Evolutionary conservation across 2,113 vertebrate species (phyloP).

Genomic region (Urocolius indicus): DNA sequence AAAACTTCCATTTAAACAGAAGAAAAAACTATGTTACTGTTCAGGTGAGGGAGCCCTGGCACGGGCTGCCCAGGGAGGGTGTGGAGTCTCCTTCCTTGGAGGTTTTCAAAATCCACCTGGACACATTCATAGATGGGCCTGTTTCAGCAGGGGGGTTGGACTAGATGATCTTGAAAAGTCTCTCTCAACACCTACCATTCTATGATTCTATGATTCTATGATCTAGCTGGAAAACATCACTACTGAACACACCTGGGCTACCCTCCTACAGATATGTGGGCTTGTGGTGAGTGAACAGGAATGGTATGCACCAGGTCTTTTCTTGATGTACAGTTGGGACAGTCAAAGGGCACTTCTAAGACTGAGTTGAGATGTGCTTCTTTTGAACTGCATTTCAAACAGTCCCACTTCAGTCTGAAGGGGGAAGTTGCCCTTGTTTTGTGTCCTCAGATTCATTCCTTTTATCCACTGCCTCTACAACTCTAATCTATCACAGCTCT

Average conservation of each 20-base stretch:
- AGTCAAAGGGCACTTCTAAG: conserved; percentile 31
- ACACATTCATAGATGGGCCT: no score
- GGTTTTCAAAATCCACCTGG: no score
- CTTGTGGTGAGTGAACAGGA: conserved; percentile 39
- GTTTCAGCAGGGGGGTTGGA: no score
- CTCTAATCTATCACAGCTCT: not conserved
- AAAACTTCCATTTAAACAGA: no score
- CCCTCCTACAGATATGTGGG: conserved; percentile 31
- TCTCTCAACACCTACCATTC: no score
- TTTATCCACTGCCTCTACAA: not conserved
- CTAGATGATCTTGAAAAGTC: no score
- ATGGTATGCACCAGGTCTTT: conserved; percentile 4
- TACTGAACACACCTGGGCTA: conserved; percentile 48
- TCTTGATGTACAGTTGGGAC: conserved; percentile 27
- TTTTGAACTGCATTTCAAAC: conserved; percentile 49
- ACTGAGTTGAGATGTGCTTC: conserved; percentile 11
- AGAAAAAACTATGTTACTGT: no score
- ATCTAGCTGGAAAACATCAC: conserved; percentile 5
- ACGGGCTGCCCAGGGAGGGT: no score
- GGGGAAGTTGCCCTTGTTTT: not conserved
- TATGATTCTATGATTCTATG: no score
- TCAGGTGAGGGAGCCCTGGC: no score
- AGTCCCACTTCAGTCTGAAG: not conserved
- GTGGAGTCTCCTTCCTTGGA: no score
- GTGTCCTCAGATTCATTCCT: not conserved